Conservation (phyloP, 2,888 invertebrate genomes). For the Dysmachus trigonus region DNA sequence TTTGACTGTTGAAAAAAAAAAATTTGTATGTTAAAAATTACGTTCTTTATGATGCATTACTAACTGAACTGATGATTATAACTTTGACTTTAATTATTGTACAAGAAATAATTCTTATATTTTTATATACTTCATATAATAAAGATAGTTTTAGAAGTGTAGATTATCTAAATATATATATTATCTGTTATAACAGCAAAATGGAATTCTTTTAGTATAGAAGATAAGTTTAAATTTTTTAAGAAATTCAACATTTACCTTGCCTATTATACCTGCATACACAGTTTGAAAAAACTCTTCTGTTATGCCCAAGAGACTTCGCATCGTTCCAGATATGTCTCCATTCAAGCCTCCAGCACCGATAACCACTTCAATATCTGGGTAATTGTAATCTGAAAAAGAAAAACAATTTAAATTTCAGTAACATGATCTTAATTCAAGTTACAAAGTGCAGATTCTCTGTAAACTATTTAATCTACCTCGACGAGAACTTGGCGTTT, state of each 20-base stretch:
- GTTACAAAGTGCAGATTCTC: not conserved
- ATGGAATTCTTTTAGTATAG: too few species aligned
- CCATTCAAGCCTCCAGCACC: conserved; percentile 80
- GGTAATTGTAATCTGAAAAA: conserved; percentile 65
- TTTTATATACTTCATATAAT: too few species aligned
- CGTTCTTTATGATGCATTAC: too few species aligned
- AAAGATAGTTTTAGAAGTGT: too few species aligned
- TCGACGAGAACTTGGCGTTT: conserved; percentile 69
- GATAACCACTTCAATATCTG: conserved; percentile 83
- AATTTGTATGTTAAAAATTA: too few species aligned
- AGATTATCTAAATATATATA: too few species aligned
- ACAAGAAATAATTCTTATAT: too few species aligned
- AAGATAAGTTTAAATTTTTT: not conserved
- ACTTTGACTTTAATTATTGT: too few species aligned
- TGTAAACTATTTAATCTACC: conserved; percentile 50
- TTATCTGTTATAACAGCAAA: too few species aligned
- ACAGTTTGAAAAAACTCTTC: conserved; percentile 65
- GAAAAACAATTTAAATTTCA: not conserved
- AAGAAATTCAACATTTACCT: conserved; percentile 49
- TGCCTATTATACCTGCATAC: conserved; percentile 57
- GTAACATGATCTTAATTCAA: not conserved
- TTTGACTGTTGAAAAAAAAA: too few species aligned
- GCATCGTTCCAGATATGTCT: conserved; percentile 74
- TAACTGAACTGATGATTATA: too few species aligned
- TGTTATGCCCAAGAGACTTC: conserved; percentile 70